Evolutionary conservation across 2,888 invertebrate genomes (phyloP).

Genomic region (Seladonia tumulorum): DNA sequence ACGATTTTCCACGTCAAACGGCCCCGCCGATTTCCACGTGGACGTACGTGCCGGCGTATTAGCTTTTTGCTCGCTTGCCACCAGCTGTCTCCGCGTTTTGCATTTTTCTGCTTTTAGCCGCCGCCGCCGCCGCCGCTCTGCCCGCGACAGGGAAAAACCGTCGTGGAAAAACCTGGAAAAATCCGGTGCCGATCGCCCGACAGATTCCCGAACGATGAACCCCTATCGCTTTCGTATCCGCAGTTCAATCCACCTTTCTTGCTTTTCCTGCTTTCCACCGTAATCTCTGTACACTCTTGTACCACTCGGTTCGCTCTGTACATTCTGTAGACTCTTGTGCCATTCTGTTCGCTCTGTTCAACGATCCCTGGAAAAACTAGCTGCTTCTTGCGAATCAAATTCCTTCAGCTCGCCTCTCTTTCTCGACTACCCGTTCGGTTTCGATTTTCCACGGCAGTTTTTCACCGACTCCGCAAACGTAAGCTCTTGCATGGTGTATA

Average conservation of each 20-base stretch:
- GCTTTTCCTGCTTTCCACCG: not conserved
- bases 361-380: not conserved
- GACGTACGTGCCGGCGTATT: constrained; percentile 63
- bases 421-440: not conserved
- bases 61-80: constrained; percentile 57
- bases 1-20: constrained; percentile 75
- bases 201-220: constrained; percentile 37
- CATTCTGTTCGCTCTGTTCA: not conserved
- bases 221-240: constrained; percentile 16
- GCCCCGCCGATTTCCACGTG: constrained; percentile 68
- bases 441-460: not conserved
- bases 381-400: not conserved
- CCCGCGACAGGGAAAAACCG: not conserved
- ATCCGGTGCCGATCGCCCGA: constrained; percentile 31
- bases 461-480: not conserved
- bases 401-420: not conserved
- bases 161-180: not conserved
- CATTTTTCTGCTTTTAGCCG: constrained; percentile 43
- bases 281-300: not conserved
- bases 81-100: constrained; percentile 35
- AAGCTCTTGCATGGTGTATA: not conserved
- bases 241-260: not conserved
- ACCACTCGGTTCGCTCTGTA: too few relatives aligned
- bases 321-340: too few relatives aligned
- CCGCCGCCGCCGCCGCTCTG: not conserved